Evolutionary conservation across 2,888 invertebrate genomes (phyloP), one percentile per base, ranked within the genome.

Genomic region (Phania funesta): DNA sequence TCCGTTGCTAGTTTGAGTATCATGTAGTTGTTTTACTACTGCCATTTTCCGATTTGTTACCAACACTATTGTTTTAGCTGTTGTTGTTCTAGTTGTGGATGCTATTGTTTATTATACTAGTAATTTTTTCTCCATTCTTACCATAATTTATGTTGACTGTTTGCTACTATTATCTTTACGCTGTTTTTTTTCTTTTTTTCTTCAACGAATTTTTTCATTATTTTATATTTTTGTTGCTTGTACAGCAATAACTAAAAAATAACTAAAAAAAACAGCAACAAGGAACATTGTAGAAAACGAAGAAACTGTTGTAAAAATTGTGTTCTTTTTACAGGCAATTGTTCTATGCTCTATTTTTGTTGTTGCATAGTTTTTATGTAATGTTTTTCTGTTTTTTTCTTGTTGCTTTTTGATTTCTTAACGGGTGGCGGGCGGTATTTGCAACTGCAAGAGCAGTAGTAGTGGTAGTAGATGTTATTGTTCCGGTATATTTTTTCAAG

Each of bases 91-190:
- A 70, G 35, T 78, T 79, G 82, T 74, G 81, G 84, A 54, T 68
- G 68, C 16, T 84, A 65, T 56, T 78, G 56, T 77, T 83, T 68
- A 79, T 62, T 68, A 52, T 73, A 16, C 52, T 78, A 50, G 62
- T 60, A 68, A 58, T 65, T 52, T 79, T 77, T 65, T 76, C 58
- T 71, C 50, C n/a, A 62, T 78, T 81, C 70, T 78, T 83, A 83
- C 80, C 78, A 83, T 82, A 82, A 78, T 82, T 82, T 82, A 82
- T 78, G 82, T 82, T 78, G 82, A 82, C 82, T 82, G 74, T 82
- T 82, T 82, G 74, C 70, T 82, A 48, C 52, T 82, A 78, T 78
- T 82, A 82, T 82, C 74, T 74, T 74, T 76, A 9, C 7, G 29
- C 29, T 29, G 4, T 29, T 56, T 26, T 58, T 32, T 18, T 52